A percentile compares a stretch with the other conserved stretches of the same genome.
These are phyloP conservation scores for Neodiprion fabricii DNA, from an alignment of 1,140 invertebrate genomes.

Conservation along the genomic window DNA sequence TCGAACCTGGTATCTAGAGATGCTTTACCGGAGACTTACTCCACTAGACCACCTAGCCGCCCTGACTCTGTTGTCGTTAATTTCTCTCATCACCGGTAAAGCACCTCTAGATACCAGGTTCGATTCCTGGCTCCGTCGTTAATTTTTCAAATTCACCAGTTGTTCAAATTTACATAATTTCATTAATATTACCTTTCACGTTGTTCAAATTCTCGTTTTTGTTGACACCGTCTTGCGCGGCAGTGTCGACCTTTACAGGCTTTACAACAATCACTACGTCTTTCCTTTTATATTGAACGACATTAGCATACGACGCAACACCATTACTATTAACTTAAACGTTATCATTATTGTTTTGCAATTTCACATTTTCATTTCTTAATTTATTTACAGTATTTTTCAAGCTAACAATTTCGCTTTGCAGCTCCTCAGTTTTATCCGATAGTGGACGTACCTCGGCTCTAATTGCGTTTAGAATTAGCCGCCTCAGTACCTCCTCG, in stretches of 20 bases:
- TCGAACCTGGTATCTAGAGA: too few relatives aligned
- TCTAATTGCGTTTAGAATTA: neutral
- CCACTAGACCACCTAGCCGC: too few relatives aligned
- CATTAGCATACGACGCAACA: neutral
- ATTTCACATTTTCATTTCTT: neutral
- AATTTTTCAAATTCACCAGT: too few relatives aligned
- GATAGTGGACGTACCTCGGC: neutral
- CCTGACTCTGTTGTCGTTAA: too few relatives aligned
- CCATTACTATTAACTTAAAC: neutral
- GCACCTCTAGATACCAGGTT: too few relatives aligned
- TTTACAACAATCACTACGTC: neutral
- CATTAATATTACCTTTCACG: neutral
- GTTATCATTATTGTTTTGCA: neutral
- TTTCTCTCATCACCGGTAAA: too few relatives aligned
- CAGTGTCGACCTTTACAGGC: neutral
- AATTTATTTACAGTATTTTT: neutral
- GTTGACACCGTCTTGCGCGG: neutral
- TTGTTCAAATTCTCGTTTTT: constrained; percentile 5
- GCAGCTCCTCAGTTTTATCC: neutral
- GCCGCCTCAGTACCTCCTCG: neutral
- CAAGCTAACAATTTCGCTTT: constrained; percentile 7
- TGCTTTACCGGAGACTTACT: too few relatives aligned
- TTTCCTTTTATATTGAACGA: constrained; percentile 6
- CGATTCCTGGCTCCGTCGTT: too few relatives aligned
- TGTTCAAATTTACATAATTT: too few relatives aligned